Evolutionary conservation across 2,113 vertebrate species (phyloP), one percentile per base, ranked within the genome.

Genomic region (Donacobius atricapilla): DNA sequence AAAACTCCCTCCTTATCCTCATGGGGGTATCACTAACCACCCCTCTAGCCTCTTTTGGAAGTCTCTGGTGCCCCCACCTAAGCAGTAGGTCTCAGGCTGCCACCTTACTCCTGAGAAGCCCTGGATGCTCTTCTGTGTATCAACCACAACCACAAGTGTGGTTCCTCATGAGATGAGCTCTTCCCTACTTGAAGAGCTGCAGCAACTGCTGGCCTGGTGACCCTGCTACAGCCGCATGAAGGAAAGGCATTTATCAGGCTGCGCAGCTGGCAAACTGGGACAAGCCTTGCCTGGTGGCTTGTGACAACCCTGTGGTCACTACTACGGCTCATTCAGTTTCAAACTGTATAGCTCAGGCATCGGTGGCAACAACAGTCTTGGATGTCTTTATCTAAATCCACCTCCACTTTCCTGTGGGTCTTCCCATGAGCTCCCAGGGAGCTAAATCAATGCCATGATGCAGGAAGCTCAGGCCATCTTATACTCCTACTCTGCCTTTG

Each of bases 21-120:
- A 12, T 0, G 4, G 13, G 35, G 27, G 27, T 77, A 33, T 10
- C 0, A 1, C 40, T 50, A 44, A 40, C 12, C 61, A 51, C 15
- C 4, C 47, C 44, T 60, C 24, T 71, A 9, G 6, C 7, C 23
- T 14, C 28, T 60, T 72, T 12, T 30, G 66, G 44, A 39, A 60
- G 28, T 40, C 50, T 61, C 69, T 71, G 61, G 71, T 58, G 48
- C 19, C 30, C 39, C 48, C 33, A 56, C 33, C 30, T 10, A 39
- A 31, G 51, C 15, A 4, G 37, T 3, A 48, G 40, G 35, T n/a
- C 71, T 87, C 77, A 81, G 50, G 45, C 58, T 76, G 48, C 27
- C 71, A 44, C 66, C 11, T 56, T 80, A 39, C 48, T 86, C 61
- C 56, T 66, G 24, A 13, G 22, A 77, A 51, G 44, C 21, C 22